These are phyloP conservation scores for Ephydatia muelleri DNA, from an alignment of 37 sponge, comb jelly and placozoan genomes.

Conservation along the genomic window DNA sequence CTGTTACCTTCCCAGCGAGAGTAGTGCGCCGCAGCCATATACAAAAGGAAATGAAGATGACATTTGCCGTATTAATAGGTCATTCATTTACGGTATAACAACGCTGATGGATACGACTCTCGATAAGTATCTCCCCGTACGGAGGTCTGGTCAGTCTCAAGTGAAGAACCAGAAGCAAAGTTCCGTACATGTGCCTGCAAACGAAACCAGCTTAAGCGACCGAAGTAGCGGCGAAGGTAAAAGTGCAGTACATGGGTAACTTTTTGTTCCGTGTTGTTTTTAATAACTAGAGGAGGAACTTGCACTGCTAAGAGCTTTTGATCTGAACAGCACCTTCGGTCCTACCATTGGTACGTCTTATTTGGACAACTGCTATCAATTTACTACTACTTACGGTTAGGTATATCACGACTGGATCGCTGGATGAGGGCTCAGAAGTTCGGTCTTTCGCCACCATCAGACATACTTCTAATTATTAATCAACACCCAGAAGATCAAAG, in stretches of 20 bases:
- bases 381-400: conserved; percentile 2
- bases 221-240: neutral
- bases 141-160: neutral
- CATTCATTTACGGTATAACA: neutral
- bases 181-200: neutral
- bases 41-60: too few relatives aligned
- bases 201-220: neutral
- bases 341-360: conserved; percentile 40
- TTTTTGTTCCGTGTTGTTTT: neutral
- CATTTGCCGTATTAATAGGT: neutral
- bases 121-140: neutral
- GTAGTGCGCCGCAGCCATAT: neutral
- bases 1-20: neutral
- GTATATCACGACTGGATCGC: conserved; percentile 50
- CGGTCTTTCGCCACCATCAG: conserved; percentile 44
- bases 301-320: conserved; percentile 34
- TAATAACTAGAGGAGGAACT: conserved; percentile 4
- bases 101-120: neutral
- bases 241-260: neutral
- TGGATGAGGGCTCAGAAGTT: conserved; percentile 71
- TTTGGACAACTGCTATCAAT: neutral
- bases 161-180: neutral
- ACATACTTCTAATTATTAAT: conserved; percentile 27
- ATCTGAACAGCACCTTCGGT: conserved; percentile 50
- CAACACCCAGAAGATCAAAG: conserved; percentile 27